Evolutionary conservation across 2,797 vertebrate genomes (phyloP), one percentile per base, ranked within the genome.

Genomic region (Coregonus sp.): DNA sequence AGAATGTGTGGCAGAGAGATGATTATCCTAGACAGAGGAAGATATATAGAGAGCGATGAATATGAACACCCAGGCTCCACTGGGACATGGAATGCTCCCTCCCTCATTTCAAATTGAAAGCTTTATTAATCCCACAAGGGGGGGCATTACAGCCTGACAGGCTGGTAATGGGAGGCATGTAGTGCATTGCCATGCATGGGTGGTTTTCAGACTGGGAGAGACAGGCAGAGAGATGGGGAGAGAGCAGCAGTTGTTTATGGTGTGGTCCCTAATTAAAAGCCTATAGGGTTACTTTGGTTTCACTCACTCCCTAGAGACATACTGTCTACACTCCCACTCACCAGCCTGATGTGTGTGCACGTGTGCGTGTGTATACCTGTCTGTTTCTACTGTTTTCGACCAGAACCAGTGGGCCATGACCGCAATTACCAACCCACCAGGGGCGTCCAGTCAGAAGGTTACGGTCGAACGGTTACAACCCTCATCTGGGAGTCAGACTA

Each of bases 41-140:
- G 16, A 59, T 59, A 59, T 59, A 59, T 5, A 20, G 56, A 16
- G 37, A 70, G 35, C 9, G 47, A 71, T 14, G 47, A 40, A 51
- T 7, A 33, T n/a, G 5, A 15, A 6, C 14, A 4, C 7, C 12
- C 37, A 51, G 70, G n/a, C 16, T n/a, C 35, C 37, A 6, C 11
- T 4, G 70, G 37, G 20, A 71, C 40, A 4, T 4, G 29, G 40
- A 18, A 31, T 25, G 65, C 20, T 15, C 65, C 67, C 82, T 88
- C 75, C 18, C 80, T 86, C 87, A 79, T 90, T 87, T 86, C 78
- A 85, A 88, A 88, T 92, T 82, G 85, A 90, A 85, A 83, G 85
- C 85, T 88, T 86, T 89, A 92, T 91, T 89, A 89, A 86, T 87
- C 84, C 89, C 82, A 82, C 75, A 82, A 75, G 82, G 83, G 73